Conservation (phyloP, 2,888 invertebrate genomes). For the Eilema caniola region DNA sequence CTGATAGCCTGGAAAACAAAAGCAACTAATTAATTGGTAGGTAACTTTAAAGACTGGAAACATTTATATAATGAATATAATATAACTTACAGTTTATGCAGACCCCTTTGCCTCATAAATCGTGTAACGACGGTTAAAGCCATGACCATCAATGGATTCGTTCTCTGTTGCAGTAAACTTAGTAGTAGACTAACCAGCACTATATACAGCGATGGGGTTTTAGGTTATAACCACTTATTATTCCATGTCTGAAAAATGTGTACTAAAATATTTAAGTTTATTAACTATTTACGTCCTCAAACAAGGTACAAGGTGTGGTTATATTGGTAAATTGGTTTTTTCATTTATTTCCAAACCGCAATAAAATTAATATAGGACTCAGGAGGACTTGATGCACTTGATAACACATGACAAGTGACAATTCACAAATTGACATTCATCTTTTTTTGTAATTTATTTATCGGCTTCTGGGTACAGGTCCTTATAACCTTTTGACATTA, state of each 20-base stretch:
- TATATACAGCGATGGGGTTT: background rate
- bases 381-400: too few relatives aligned
- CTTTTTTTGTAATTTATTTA: too few relatives aligned
- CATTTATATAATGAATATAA: background rate
- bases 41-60: background rate
- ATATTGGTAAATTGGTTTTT: background rate
- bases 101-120: constrained; percentile 59
- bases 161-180: background rate
- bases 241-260: background rate
- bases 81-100: constrained; percentile 70
- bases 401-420: too few relatives aligned
- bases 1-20: constrained; percentile 61
- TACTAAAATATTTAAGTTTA: background rate
- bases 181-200: background rate
- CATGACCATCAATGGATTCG: constrained; percentile 28
- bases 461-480: too few relatives aligned
- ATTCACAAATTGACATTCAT: too few relatives aligned
- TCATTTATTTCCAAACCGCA: background rate
- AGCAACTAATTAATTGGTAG: background rate
- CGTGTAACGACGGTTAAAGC: constrained; percentile 60
- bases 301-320: background rate
- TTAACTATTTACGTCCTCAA: background rate
- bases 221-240: constrained; percentile 5
- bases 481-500: too few relatives aligned
- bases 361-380: too few relatives aligned